A percentile compares a stretch with the other conserved stretches of the same genome.
Evolutionary conservation across 1,140 invertebrate genomes (phyloP).

Genomic region (Neuroterus valhalla): DNA sequence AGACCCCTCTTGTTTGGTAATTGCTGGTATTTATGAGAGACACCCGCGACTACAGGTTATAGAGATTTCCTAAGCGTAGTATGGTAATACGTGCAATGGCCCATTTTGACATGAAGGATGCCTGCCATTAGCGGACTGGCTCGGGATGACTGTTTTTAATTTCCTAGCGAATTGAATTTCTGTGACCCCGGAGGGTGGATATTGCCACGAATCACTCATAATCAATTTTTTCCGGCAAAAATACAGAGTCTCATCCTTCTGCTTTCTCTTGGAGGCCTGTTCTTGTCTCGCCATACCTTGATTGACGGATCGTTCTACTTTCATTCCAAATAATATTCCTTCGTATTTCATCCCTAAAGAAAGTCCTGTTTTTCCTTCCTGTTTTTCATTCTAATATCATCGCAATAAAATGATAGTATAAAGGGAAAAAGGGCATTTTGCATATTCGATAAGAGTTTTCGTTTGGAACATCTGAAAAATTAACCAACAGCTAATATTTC

Average conservation of each 20-base stretch:
- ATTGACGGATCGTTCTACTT: neutral
- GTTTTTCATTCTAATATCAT: too few species aligned
- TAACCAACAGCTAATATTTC: too few species aligned
- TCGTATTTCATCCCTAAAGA: neutral
- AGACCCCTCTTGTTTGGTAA: slow-evolving; percentile 67
- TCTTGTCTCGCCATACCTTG: neutral
- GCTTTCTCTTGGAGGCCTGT: neutral
- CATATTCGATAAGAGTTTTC: too few species aligned
- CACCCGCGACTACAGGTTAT: slow-evolving; percentile 60
- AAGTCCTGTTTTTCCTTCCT: neutral
- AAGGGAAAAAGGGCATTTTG: too few species aligned
- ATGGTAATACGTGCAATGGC: slow-evolving; percentile 75
- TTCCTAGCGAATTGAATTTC: slow-evolving; percentile 74
- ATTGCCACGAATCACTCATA: slow-evolving; percentile 75
- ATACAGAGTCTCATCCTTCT: neutral
- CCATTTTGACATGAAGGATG: slow-evolving; percentile 77
- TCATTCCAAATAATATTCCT: neutral
- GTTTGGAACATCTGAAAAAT: too few species aligned
- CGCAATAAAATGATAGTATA: too few species aligned
- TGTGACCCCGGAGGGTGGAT: slow-evolving; percentile 68
- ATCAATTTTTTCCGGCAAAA: slow-evolving; percentile 54
- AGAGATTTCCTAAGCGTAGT: slow-evolving; percentile 67
- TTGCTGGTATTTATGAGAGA: slow-evolving; percentile 75
- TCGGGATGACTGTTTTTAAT: slow-evolving; percentile 75
- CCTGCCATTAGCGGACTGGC: slow-evolving; percentile 70